phyloP scores from a whole-genome alignment of 2,888 invertebrate genomes.

The Epiblema foenella region DNA sequence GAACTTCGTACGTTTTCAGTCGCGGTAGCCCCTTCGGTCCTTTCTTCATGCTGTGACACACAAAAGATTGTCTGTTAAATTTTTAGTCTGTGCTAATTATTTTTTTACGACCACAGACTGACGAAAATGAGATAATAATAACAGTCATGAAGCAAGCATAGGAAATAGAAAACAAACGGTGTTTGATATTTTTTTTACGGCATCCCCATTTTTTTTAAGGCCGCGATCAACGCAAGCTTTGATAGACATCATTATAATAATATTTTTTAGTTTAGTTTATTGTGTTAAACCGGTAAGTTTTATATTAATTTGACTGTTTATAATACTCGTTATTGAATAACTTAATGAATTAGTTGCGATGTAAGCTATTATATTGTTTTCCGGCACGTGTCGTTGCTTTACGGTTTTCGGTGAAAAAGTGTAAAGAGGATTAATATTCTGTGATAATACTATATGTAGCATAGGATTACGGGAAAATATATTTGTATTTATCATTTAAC shows the following conservation, averaged over 20 bases:
- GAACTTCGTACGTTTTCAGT: too few species aligned
- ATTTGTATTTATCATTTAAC: background rate
- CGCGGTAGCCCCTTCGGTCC: too few species aligned
- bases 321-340: background rate
- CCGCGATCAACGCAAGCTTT: conserved; percentile 45
- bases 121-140: conserved; percentile 44
- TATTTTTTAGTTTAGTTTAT: conserved; percentile 44
- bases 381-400: conserved; percentile 49
- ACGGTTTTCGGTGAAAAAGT: conserved; percentile 21
- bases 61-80: background rate
- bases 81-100: conserved; percentile 31
- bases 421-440: background rate
- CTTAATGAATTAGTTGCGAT: conserved; percentile 10
- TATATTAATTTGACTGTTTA: conserved; percentile 1
- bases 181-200: conserved; percentile 59
- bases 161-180: conserved; percentile 53
- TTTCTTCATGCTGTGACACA: too few species aligned
- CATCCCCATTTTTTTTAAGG: conserved; percentile 55
- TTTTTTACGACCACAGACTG: conserved; percentile 43
- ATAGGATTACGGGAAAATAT: background rate
- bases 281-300: conserved; percentile 41
- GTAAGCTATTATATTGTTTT: conserved; percentile 22
- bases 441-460: background rate
- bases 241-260: conserved; percentile 37
- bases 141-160: conserved; percentile 47